phyloP scores from a whole-genome alignment of 2,888 invertebrate genomes.

The Cetonia aurata region DNA sequence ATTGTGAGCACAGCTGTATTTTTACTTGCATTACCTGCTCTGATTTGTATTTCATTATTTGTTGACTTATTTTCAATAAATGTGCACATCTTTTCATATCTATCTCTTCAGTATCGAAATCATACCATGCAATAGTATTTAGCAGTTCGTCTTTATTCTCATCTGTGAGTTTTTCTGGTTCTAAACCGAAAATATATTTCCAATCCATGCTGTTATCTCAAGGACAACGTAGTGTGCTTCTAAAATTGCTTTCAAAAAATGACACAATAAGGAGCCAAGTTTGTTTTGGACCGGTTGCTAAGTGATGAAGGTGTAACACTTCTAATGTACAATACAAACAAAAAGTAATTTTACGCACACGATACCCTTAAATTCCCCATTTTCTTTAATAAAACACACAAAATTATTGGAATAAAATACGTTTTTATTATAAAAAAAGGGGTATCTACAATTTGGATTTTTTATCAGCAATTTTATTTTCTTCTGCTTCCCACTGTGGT shows the following conservation, averaged over 20 bases:
- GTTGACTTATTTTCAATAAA: conserved; percentile 74
- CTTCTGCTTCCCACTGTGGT: conserved; percentile 74
- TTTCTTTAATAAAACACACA: neutral
- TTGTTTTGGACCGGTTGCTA: conserved; percentile 36
- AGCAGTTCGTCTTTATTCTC: conserved; percentile 76
- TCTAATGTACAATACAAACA: too few relatives aligned
- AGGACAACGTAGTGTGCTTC: neutral
- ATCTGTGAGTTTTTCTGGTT: conserved; percentile 70
- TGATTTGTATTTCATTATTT: conserved; percentile 76
- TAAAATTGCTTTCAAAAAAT: conserved; percentile 10
- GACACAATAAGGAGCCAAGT: neutral
- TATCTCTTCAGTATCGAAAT: conserved; percentile 68
- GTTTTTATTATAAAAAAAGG: neutral
- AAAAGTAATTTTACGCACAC: too few relatives aligned
- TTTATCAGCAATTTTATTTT: conserved; percentile 43
- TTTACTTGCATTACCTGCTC: conserved; percentile 72
- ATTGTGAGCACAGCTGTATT: neutral
- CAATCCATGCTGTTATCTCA: conserved; percentile 71
- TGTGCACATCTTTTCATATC: conserved; percentile 71
- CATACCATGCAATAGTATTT: conserved; percentile 74
- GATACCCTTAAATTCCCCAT: neutral
- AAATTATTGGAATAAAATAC: neutral
- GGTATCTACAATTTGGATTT: conserved; percentile 43
- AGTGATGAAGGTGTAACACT: conserved; percentile 11
- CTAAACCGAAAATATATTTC: conserved; percentile 71